Conservation (phyloP, 2,113 vertebrate species). For the Notiomystis cincta region DNA sequence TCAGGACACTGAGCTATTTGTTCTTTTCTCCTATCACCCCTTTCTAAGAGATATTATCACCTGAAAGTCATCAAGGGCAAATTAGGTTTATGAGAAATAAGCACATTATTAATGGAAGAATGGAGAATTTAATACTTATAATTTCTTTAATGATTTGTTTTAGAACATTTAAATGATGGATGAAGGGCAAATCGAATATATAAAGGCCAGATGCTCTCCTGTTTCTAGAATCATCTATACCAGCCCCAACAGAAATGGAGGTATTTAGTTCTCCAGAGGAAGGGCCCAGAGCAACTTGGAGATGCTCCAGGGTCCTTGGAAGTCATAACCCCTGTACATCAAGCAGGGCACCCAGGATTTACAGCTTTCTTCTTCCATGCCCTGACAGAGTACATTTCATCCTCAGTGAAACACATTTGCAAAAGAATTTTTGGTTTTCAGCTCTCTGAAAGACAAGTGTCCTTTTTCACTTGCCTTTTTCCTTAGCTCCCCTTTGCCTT, state of each 20-base stretch:
- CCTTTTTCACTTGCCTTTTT: neutral
- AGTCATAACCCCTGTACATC: neutral
- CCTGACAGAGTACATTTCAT: fast-evolving
- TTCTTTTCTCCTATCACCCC: neutral
- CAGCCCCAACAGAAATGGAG: neutral
- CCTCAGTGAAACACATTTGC: neutral
- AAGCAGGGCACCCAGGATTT: neutral
- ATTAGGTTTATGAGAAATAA: slow-evolving; percentile 51
- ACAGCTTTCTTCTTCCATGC: neutral
- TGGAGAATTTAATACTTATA: neutral
- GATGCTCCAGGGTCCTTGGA: neutral
- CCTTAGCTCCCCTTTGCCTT: neutral
- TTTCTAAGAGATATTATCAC: neutral
- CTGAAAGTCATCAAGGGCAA: neutral
- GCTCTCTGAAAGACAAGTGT: neutral
- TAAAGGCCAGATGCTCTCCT: slow-evolving; percentile 3
- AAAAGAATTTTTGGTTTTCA: neutral
- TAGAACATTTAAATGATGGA: slow-evolving; percentile 41
- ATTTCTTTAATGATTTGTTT: slow-evolving; percentile 26
- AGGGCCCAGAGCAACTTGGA: neutral
- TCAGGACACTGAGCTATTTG: neutral
- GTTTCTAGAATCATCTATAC: neutral
- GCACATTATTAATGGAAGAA: neutral
- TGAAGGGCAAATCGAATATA: neutral
- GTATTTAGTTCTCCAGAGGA: neutral